A percentile compares a stretch with the other conserved stretches of the same genome.
These are phyloP conservation scores for Oncorhynchus nerka DNA, from an alignment of 2,113 vertebrate species.

Conservation along the genomic window DNA sequence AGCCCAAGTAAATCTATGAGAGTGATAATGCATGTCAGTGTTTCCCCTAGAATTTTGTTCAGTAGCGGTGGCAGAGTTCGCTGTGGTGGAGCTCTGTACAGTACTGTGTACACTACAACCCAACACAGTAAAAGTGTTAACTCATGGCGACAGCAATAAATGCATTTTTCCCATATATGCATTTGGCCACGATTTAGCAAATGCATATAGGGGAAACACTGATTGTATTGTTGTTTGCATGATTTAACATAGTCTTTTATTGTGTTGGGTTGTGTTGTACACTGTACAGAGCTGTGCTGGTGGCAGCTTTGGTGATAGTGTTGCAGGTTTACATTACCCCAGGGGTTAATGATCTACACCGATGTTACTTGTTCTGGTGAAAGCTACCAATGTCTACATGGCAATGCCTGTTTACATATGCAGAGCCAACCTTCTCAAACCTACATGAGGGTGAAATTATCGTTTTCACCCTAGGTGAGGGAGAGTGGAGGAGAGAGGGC, in stretches of 20 bases:
- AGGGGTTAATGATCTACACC: slow-evolving; percentile 51
- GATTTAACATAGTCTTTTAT: neutral
- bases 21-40: too few relatives aligned
- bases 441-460: slow-evolving; percentile 49
- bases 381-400: slow-evolving; percentile 19
- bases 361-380: slow-evolving; percentile 21
- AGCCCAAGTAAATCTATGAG: too few relatives aligned
- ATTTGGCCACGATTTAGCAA: too few relatives aligned
- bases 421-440: slow-evolving; percentile 30
- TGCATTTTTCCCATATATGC: too few relatives aligned
- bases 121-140: neutral
- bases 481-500: slow-evolving; percentile 8
- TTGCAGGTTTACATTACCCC: slow-evolving; percentile 5
- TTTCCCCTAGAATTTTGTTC: too few relatives aligned
- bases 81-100: neutral
- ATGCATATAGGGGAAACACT: too few relatives aligned
- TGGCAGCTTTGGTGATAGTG: slow-evolving; percentile 8
- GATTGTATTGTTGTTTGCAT: neutral
- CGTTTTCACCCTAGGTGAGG: slow-evolving; percentile 24
- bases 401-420: slow-evolving; percentile 43
- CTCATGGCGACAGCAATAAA: neutral
- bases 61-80: too few relatives aligned
- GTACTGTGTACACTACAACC: neutral
- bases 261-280: neutral
- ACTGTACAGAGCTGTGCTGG: neutral